Evolutionary conservation across 1,140 invertebrate genomes (phyloP), one percentile per base, ranked within the genome.

Genomic region (Cepaea nemoralis): DNA sequence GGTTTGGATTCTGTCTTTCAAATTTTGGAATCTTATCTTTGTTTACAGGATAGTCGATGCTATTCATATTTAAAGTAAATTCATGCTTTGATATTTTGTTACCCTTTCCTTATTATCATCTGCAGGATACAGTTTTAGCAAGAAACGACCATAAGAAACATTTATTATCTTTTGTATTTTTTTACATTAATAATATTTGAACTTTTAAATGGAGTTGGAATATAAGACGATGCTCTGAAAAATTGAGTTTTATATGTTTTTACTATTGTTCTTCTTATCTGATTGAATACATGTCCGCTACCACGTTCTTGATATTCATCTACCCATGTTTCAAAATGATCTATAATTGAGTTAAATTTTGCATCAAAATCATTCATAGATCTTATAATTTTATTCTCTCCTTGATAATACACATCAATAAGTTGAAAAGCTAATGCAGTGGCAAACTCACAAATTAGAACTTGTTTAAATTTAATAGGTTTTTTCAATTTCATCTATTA

Each of bases 171-270:
- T 45, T 19, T 45, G 42, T 45, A 45, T 45, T n/a, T 45, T 59
- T 59, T 59, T 19, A 59, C 55, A 59, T 59, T 59, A 59, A 59
- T 59, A 59, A 19, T 59, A 59, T 45, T 12, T 12, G 24, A 19
- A 19, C 55, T 59, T 59, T 59, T 59, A 59, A 59, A 59, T 24
- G 55, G 55, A 59, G 55, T 59, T 59, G 55, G 55, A 59, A 59
- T 59, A 59, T 59, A 59, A 45, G 42, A 45, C 19, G 42, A 45
- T 45, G 42, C 42, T 45, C 42, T 45, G 42, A 45, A 45, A 45
- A 59, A n/a, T 19, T 59, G 55, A 59, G 8, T 59, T 59, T 59
- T 10, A 59, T 59, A 59, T n/a, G 24, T 59, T 59, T 59, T 59
- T 59, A 59, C 55, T 59, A 59, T 24, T 59, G 55, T 59, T 59